Percentiles rank a stretch among this genome's conserved stretches.
Evolutionary conservation across 1,140 invertebrate species (phyloP).

Genomic region (Muscidifurax raptorellus): DNA sequence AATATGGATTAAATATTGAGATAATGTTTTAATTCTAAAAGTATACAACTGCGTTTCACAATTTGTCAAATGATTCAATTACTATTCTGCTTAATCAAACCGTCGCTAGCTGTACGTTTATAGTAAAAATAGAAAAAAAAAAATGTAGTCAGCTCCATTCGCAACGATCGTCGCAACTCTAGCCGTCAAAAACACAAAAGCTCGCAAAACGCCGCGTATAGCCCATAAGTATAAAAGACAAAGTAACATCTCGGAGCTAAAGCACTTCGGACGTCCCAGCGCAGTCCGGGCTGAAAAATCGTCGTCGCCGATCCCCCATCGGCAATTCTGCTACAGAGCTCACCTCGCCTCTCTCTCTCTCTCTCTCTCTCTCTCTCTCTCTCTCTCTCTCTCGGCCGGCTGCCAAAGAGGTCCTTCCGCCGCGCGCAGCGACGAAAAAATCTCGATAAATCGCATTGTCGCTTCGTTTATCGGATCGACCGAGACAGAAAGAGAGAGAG

Average conservation of each 20-base stretch:
- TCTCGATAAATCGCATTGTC: conserved; percentile 54
- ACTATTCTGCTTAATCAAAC: too few species aligned
- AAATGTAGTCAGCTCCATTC: too few species aligned
- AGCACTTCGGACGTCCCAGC: neutral
- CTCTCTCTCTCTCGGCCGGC: neutral
- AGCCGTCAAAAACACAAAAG: neutral
- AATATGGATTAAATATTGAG: too few species aligned
- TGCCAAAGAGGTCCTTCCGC: conserved; percentile 41
- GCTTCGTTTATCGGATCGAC: conserved; percentile 46
- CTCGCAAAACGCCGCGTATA: neutral
- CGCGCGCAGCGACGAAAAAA: conserved; percentile 10
- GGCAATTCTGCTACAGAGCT: conserved; percentile 13
- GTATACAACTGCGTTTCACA: too few species aligned
- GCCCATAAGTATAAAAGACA: neutral
- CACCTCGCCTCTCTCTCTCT: neutral
- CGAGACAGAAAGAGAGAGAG: conserved; percentile 26
- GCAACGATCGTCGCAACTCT: too few species aligned
- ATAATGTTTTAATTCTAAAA: too few species aligned
- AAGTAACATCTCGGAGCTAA: neutral
- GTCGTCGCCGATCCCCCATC: conserved; percentile 17
- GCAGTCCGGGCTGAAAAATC: conserved; percentile 28
- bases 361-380: neutral
- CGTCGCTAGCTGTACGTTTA: too few species aligned
- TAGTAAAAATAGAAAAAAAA: too few species aligned
- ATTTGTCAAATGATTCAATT: too few species aligned